Conservation (phyloP, 2,113 vertebrate species). For the Pyxicephalus adspersus region DNA sequence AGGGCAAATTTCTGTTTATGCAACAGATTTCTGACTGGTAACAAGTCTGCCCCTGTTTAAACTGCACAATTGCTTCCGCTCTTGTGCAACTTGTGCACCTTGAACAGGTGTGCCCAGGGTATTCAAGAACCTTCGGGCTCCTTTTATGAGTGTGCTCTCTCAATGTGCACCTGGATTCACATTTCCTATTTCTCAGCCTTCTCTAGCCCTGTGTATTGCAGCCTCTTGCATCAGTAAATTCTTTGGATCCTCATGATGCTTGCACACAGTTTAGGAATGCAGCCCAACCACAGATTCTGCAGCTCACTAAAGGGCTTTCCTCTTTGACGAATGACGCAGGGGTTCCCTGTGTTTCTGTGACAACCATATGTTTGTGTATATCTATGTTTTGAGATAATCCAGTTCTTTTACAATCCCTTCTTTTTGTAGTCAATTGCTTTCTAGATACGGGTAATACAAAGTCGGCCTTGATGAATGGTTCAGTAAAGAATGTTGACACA, state of each 20-base stretch:
- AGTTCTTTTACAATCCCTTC: not conserved
- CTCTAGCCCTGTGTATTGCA: constrained; percentile 20
- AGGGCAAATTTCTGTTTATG: not conserved
- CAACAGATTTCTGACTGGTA: not conserved
- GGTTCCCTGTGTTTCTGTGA: constrained; percentile 32
- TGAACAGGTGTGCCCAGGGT: constrained; percentile 28
- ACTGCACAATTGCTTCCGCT: not conserved
- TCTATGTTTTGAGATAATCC: constrained; percentile 8
- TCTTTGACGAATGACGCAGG: constrained; percentile 23
- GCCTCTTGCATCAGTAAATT: constrained; percentile 47
- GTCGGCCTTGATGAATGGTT: too few species aligned
- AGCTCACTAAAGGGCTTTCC: constrained; percentile 42
- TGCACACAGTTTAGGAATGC: constrained; percentile 47
- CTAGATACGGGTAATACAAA: too few species aligned
- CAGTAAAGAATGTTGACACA: too few species aligned
- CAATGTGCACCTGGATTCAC: not conserved
- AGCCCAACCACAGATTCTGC: constrained; percentile 28
- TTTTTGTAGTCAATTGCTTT: not conserved
- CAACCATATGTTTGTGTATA: constrained; percentile 44
- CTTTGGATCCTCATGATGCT: constrained; percentile 15
- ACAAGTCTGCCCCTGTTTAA: not conserved
- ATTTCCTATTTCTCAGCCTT: not conserved
- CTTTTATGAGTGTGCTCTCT: not conserved
- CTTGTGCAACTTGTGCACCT: constrained; percentile 4
- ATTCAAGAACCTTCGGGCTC: not conserved